Evolutionary conservation across 2,888 invertebrate species (phyloP).

Genomic region (Sycophila texana): DNA sequence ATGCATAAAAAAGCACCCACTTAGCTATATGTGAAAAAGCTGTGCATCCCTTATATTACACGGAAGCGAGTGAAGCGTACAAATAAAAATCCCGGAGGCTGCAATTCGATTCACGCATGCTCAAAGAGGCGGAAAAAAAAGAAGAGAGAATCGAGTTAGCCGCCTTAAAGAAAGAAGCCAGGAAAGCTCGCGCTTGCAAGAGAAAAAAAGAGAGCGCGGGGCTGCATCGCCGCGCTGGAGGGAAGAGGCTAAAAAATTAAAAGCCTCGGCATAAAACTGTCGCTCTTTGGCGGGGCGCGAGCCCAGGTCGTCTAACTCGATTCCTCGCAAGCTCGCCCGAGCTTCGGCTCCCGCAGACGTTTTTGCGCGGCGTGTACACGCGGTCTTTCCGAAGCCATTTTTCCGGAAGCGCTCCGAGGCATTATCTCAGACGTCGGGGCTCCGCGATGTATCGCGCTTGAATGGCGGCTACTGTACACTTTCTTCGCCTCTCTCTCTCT

Average conservation of each 20-base stretch:
- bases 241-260: slow-evolving; percentile 20
- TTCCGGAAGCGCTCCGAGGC: slow-evolving; percentile 30
- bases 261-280: slow-evolving; percentile 18
- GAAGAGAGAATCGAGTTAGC: background rate
- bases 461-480: slow-evolving; percentile 1
- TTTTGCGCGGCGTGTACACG: background rate
- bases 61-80: background rate
- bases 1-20: too few relatives aligned
- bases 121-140: background rate
- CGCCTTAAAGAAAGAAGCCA: background rate
- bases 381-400: slow-evolving; percentile 1
- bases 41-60: too few relatives aligned
- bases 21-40: too few relatives aligned
- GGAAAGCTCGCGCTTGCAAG: background rate
- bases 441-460: slow-evolving; percentile 19
- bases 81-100: background rate
- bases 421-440: slow-evolving; percentile 34
- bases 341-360: background rate
- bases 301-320: slow-evolving; percentile 22
- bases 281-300: slow-evolving; percentile 5
- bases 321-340: background rate
- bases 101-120: slow-evolving; percentile 7
- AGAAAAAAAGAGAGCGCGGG: too few relatives aligned
- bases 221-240: too few relatives aligned
- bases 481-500: background rate